Conservation (phyloP, 2,797 vertebrate species). For the Falco biarmicus region DNA sequence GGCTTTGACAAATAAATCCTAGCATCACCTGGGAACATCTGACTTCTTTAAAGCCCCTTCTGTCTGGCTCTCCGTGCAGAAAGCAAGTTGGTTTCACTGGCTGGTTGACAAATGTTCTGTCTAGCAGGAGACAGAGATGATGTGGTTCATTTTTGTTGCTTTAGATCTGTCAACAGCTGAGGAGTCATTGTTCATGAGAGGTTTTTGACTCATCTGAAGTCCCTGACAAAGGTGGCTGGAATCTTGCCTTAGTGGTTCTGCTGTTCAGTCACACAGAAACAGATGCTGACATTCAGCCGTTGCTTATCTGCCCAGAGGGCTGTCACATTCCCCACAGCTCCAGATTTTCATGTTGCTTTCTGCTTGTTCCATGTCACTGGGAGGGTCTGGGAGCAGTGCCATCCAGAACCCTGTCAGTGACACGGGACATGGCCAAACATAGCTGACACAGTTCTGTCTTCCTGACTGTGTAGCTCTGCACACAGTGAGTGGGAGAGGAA, state of each 20-base stretch:
- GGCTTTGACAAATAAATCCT: slow-evolving; percentile 57
- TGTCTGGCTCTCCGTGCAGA: slow-evolving; percentile 15
- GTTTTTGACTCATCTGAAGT: slow-evolving; percentile 58
- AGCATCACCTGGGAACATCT: slow-evolving; percentile 58
- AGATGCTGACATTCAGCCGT: slow-evolving; percentile 19
- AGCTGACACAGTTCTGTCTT: background rate
- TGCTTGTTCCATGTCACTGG: background rate
- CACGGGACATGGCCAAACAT: rapidly evolving
- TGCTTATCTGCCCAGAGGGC: background rate
- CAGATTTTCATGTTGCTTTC: background rate
- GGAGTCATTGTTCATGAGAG: slow-evolving; percentile 44
- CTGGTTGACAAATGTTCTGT: slow-evolving; percentile 59
- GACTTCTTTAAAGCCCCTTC: slow-evolving; percentile 42
- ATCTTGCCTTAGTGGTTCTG: slow-evolving; percentile 22
- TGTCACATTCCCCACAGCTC: background rate
- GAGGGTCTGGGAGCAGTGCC: background rate
- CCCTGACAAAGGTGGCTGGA: slow-evolving; percentile 58
- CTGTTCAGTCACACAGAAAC: slow-evolving; percentile 31
- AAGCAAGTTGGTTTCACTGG: slow-evolving; percentile 46
- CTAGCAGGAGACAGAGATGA: slow-evolving; percentile 18
- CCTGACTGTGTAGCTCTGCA: background rate
- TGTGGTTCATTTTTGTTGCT: slow-evolving; percentile 50
- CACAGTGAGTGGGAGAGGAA: background rate
- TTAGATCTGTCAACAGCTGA: slow-evolving; percentile 65
- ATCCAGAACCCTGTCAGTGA: background rate